Base-by-base conservation (phyloP, 1,140 invertebrate species). In the Cydia strobilella region DNA sequence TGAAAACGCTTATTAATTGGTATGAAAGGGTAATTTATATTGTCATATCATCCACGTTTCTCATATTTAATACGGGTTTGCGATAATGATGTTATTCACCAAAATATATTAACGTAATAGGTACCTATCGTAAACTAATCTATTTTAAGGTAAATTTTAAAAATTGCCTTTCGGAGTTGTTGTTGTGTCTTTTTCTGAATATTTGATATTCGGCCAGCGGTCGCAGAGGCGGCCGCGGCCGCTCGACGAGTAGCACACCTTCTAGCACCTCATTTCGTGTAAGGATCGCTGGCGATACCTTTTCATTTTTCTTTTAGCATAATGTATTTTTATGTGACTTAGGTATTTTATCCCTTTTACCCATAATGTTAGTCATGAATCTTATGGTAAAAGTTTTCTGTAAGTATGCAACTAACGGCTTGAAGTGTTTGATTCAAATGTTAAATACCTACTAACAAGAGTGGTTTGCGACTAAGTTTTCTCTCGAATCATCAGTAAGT, bases 1-100 rank as follows among this genome's bases (percentile, higher is more conserved):
- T 93, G 91, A 93, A 92, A 93, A 93, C 91, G 91, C 91, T 93
- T 93, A 93, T 93, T 93, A 93, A 93, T 93, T 91, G 91, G 91
- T 93, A 93, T 93, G 91, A 93, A 93, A 93, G 91, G 91, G 91
- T 93, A 93, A 93, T 91, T 93, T 91, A 91, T 93, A 93, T 91
- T 91, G 91, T 93, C 91, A 93, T 93, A 91, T 93, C 91, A 93
- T 93, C 90, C 90, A 91, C 89, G 83, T 90, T 90, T 93, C 91
- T 93, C 91, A 91, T 92, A 88, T 92, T 87, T 89, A 90, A 91
- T 91, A 93, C 91, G 91, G 91, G 91, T 93, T 91, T 90, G 90
- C 90, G 91, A 91, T 91, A 91, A 90, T 90, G 88, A 90, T 91
- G 91, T 91, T 93, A 89, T 85, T 93, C 90, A 93, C 89, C 88